Percentiles rank a stretch among this genome's conserved stretches.
phyloP scores from a whole-genome alignment of 2,113 vertebrate genomes.

The Amphilophus citrinellus region DNA sequence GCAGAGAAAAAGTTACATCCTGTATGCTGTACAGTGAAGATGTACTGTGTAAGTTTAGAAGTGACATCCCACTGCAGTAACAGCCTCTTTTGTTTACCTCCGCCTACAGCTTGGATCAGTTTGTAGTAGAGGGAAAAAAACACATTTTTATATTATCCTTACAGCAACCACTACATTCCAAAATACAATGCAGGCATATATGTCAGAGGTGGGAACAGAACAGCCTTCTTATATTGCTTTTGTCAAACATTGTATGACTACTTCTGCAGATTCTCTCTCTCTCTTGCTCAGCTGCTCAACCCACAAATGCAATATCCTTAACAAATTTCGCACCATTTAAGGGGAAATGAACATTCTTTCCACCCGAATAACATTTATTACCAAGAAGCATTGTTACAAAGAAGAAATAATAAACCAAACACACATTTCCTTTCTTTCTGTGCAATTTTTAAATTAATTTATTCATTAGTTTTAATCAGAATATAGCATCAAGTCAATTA shows the following conservation, averaged over 20 bases:
- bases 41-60: background rate
- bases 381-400: too few species aligned
- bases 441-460: too few species aligned
- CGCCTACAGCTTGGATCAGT: background rate
- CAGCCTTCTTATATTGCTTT: background rate
- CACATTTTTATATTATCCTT: background rate
- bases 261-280: background rate
- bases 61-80: slow-evolving; percentile 1
- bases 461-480: too few species aligned
- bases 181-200: background rate
- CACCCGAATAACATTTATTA: too few species aligned
- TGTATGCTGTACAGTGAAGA: background rate
- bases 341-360: too few species aligned
- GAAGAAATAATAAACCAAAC: too few species aligned
- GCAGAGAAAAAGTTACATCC: background rate
- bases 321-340: too few species aligned
- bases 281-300: too few species aligned
- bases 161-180: background rate
- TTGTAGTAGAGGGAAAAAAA: background rate
- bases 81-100: background rate
- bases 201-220: background rate
- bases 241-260: background rate
- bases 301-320: too few species aligned
- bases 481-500: too few species aligned
- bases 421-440: too few species aligned